Evolutionary conservation across 1,140 invertebrate species (phyloP), one percentile per base, ranked within the genome.

Genomic region (Microplitis mediator): DNA sequence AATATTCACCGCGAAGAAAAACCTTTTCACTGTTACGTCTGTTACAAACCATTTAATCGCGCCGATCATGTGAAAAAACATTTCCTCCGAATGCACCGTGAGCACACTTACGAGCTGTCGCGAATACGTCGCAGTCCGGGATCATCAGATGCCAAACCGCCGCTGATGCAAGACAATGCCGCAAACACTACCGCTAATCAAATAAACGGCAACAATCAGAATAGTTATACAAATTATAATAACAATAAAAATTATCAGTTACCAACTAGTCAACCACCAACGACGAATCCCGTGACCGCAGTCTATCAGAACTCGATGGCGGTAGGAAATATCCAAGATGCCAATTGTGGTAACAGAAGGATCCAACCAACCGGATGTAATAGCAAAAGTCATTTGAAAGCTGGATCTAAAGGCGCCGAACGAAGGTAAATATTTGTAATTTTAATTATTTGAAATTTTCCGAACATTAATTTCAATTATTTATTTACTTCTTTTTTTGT

Each of bases 1-100:
- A 97, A 98, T 80, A 98, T 98, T 72, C 97, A 99, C 80, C 91
- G 94, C 71, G 94, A 96, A 80, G 95, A 97, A 78, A 97, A 97
- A 81, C 95, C 95, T 1, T 97, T 97, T 79, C 94, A 96, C 78
- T 97, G 95, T 83, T 97, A 96, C 81, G 91, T 95, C 6, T 97
- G 95, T 82, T 91, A 93, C 79, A 96, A 96, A 82, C 94, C 96
- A 79, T 97, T 97, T 86, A 97, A 96, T 84, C 89, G 95, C 45
- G 95, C 95, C n/a, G 95, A 97, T 85, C 95, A 97, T 81, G 95
- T 97, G 31, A 97, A 97, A 82, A 97, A 97, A 79, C 95, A 97
- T 83, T 97, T 97, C 81, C 87, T 95, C 50, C 88, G 95, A 63
- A 97, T 97, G 93, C 95, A 97, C 79, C 90, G 94, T 4, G 95